A percentile compares a stretch with the other conserved stretches of the same genome.
These are phyloP conservation scores for Otis tarda DNA, from an alignment of 2,113 vertebrate species.

Conservation along the genomic window DNA sequence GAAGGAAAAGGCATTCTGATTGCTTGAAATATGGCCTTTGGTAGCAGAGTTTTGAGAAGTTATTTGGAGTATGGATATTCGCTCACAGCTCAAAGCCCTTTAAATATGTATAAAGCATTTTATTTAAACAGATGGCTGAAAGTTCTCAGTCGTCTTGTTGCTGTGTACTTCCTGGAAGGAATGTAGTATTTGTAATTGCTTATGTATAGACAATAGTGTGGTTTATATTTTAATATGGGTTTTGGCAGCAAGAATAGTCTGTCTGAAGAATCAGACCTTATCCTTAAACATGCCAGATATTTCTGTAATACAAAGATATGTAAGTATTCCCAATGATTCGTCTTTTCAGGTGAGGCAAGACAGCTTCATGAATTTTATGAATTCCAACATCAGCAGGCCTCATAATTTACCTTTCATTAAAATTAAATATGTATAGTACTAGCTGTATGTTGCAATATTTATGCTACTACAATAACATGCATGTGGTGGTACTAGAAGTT, in stretches of 20 bases:
- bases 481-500: accelerated
- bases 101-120: background rate
- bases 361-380: background rate
- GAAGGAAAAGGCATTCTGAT: background rate
- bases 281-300: background rate
- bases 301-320: background rate
- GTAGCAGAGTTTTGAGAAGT: background rate
- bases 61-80: background rate
- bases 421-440: background rate
- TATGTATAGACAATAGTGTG: background rate
- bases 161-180: background rate
- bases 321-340: background rate
- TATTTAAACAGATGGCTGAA: background rate
- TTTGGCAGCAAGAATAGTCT: background rate
- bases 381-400: background rate
- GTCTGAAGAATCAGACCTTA: background rate
- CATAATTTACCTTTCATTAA: background rate
- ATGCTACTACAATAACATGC: background rate
- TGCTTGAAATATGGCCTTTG: background rate
- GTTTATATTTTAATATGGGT: background rate
- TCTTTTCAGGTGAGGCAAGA: background rate
- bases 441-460: background rate
- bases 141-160: background rate
- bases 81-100: background rate
- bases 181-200: background rate